A percentile compares a stretch with the other conserved stretches of the same genome.
Conservation (phyloP, 2,113 vertebrate genomes). For the Mesocricetus auratus region DNA sequence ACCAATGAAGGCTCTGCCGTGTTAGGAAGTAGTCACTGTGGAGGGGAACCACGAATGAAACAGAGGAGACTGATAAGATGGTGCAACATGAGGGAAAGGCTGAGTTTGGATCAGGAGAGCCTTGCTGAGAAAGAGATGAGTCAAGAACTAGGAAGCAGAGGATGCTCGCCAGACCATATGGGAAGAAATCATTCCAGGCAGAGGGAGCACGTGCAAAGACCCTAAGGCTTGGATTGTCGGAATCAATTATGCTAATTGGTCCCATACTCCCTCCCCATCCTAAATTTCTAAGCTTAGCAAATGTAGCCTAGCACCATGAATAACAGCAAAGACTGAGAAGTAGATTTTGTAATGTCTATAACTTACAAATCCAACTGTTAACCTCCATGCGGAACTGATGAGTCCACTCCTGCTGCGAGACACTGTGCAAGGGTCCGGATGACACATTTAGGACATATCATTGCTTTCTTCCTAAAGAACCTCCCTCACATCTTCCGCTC, state of each 20-base stretch:
- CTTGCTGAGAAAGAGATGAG: not conserved
- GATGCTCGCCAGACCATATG: not conserved
- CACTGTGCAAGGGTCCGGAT: accelerated
- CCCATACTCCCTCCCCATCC: not conserved
- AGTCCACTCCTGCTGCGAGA: accelerated
- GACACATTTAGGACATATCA: not conserved
- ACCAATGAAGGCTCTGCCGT: not conserved
- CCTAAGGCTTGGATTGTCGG: not conserved
- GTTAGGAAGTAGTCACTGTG: not conserved
- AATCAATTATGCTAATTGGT: not conserved
- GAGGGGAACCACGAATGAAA: not conserved
- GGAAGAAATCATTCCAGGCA: not conserved
- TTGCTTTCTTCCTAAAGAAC: not conserved
- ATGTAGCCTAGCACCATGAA: not conserved
- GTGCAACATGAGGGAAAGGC: not conserved
- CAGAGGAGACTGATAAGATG: not conserved
- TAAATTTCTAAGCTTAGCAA: conserved; percentile 28
- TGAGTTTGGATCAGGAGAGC: not conserved
- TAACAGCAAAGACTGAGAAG: not conserved
- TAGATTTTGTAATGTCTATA: not conserved
- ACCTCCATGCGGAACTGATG: not conserved
- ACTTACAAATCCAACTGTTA: not conserved
- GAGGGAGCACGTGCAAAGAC: not conserved
- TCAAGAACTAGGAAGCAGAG: not conserved
- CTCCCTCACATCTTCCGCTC: not conserved